Base-by-base conservation (phyloP, 2,797 vertebrate genomes). In the Clarias platycephalus region DNA sequence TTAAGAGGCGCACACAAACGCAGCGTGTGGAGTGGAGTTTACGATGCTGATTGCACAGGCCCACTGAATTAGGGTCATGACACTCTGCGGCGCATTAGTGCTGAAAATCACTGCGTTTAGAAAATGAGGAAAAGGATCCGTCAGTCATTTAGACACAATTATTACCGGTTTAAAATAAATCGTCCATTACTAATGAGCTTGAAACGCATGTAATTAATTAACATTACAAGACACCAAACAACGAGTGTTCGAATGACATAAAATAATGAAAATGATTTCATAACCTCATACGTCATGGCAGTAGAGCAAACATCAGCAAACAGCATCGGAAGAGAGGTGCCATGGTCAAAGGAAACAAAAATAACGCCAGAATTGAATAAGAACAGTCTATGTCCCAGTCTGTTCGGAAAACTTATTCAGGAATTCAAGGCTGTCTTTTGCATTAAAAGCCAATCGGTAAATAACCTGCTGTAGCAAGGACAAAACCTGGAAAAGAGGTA, bases 21-120 rank as follows among this genome's bases (percentile, higher is more conserved):
- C 81, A 77, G 85, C 53, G 76, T 85, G 87, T 88, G 88, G 88
- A 82, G 71, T 31, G 66, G 40, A 26, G 67, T 71, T 84, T n/a
- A 67, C 82, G 89, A 87, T 89, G 80, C 84, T 89, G 84, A 89
- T 88, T 90, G 89, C 92, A 89, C 85, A 72, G 77, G 0, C 91
- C 90, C 90, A 91, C 88, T 90, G 85, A 86, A 31, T 85, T 44
- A 22, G 55, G 37, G 85, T 75, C 81, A 85, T 91, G 89, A 91
- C 91, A 87, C 90, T 91, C 86, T 15, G 63, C 57, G 18, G 53
- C 57, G 44, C 55, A 76, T 75, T 55, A 75, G 72, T 20, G 16
- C 81, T 80, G 84, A 76, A 5, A 16, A 79, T 80, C 72, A 83
- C 88, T 13, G 5, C 40, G 22, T 63, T 82, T 62, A 24, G 1